Evolutionary conservation across 2,797 vertebrate species (phyloP).

Genomic region (Protosalanx chinensis): DNA sequence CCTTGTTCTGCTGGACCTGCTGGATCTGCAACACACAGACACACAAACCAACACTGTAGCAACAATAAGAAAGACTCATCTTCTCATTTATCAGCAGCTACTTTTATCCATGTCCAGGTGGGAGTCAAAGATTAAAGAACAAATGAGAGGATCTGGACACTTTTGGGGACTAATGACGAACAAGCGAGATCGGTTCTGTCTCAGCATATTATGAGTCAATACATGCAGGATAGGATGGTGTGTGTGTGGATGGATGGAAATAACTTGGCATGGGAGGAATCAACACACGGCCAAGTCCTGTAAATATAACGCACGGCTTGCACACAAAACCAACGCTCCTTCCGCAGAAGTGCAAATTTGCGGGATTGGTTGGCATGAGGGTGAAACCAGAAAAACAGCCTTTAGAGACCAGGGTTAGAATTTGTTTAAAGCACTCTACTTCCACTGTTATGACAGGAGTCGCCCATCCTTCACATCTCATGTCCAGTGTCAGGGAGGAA

Average conservation of each 20-base stretch:
- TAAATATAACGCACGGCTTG: slow-evolving; percentile 19
- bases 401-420: slow-evolving; percentile 23
- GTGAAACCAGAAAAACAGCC: slow-evolving; percentile 5
- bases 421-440: neutral
- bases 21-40: slow-evolving; percentile 74
- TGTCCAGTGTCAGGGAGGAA: neutral
- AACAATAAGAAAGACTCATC: neutral
- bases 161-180: neutral
- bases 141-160: neutral
- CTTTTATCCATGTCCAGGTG: too few relatives aligned
- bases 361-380: slow-evolving; percentile 1
- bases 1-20: slow-evolving; percentile 89
- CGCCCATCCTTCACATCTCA: neutral
- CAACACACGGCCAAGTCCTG: slow-evolving; percentile 13
- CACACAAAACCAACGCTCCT: neutral
- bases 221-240: slow-evolving; percentile 31
- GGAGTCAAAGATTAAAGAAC: neutral
- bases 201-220: slow-evolving; percentile 33
- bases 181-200: too few relatives aligned
- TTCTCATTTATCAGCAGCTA: too few relatives aligned
- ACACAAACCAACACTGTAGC: neutral
- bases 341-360: neutral
- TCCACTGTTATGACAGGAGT: slow-evolving; percentile 26
- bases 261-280: slow-evolving; percentile 9
- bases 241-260: slow-evolving; percentile 18